Evolutionary conservation across 1,140 invertebrate genomes (phyloP), one percentile per base, ranked within the genome.

Genomic region (Platyscapa corneri): DNA sequence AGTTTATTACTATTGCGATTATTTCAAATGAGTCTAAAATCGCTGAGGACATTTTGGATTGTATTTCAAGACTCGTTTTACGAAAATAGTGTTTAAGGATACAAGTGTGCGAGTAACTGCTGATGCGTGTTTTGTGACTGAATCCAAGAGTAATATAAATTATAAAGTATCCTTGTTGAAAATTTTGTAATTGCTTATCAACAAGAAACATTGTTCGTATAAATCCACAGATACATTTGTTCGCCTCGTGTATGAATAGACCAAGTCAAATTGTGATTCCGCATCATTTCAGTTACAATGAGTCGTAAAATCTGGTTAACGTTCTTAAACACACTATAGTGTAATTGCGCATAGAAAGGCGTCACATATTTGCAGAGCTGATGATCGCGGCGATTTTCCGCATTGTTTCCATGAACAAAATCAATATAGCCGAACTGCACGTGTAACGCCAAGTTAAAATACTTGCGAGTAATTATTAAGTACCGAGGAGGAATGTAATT

Each of bases 11-110:
- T 60, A 64, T 65, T 42, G 64, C 30, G 16, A 27, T 80, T 32
- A 67, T 16, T 67, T 49, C 30, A 23, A 60, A 20, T 16, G 27
- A 80, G 3, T 67, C 27, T 7, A 67, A 42, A 79, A 64, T 0
- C n/a, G 3, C 53, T 39, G 1, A 64, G 56, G 23, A 75, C 34
- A 77, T 53, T 77, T 77, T 77, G 27, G 30, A 56, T 77, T 23
- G 18, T 34, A 49, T 53, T 70, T 72, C 72, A 72, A 39, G 30
- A n/a, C 10, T 72, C 12, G 56, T 72, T 70, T 72, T 72, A 82
- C 0, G 16, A 53, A 81, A 34, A 32, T 30, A 70, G 37, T 12
- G 14, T 82, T 34, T n/a, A 32, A 32, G 14, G 6, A 0, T 82
- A 82, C 12, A 12, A 65, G n/a, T 42, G 16, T 79, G n/a, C 56